A percentile compares a stretch with the other conserved stretches of the same genome.
Evolutionary conservation across 2,888 invertebrate genomes (phyloP).

Genomic region (Agriotes lineatus): DNA sequence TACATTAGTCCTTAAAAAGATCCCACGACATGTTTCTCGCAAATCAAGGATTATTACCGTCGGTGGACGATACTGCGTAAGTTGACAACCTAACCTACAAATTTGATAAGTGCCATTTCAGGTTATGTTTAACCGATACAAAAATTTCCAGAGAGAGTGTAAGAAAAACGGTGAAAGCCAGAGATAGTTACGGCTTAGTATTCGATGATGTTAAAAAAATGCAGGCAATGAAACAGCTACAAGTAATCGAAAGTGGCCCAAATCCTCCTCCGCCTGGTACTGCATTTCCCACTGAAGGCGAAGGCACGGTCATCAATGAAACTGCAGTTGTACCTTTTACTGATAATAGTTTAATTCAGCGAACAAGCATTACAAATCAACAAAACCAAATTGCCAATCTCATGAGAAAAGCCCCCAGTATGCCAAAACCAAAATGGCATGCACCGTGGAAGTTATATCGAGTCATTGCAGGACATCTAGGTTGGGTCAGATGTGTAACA

Average conservation of each 20-base stretch:
- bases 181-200: constrained; percentile 88
- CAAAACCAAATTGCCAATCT: constrained; percentile 67
- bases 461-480: constrained; percentile 87
- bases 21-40: constrained; percentile 98
- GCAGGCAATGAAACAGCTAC: constrained; percentile 72
- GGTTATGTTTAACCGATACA: background rate
- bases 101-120: background rate
- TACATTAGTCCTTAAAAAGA: constrained; percentile 94
- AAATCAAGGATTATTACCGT: constrained; percentile 88
- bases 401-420: constrained; percentile 86
- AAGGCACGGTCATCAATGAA: constrained; percentile 65
- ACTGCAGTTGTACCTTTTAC: constrained; percentile 70
- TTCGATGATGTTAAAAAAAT: constrained; percentile 81
- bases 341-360: constrained; percentile 63
- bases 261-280: constrained; percentile 64
- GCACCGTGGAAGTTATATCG: constrained; percentile 98
- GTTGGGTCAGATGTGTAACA: constrained; percentile 98
- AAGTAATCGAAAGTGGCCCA: constrained; percentile 66
- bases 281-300: constrained; percentile 32
- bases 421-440: constrained; percentile 99
- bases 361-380: constrained; percentile 58
- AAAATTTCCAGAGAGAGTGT: constrained; percentile 75
- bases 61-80: constrained; percentile 87
- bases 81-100: constrained; percentile 56
- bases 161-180: constrained; percentile 80